Percentiles rank a stretch among this genome's conserved stretches.
phyloP scores from a whole-genome alignment of 1,140 invertebrate species.

The Pogonomyrmex barbatus region DNA sequence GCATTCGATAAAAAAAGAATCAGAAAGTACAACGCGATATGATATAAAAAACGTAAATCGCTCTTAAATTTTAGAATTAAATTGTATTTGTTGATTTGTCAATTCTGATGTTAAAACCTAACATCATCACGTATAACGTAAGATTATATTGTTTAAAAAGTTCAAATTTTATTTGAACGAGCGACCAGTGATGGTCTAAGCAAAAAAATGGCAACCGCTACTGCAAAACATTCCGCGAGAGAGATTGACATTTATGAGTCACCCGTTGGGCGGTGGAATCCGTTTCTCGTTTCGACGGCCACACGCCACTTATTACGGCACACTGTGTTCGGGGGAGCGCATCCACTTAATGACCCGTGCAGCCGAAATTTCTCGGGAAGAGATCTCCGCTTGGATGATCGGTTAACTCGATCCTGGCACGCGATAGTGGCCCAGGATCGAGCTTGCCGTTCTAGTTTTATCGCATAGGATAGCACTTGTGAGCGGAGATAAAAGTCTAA shows the following conservation, averaged over 20 bases:
- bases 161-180: background rate
- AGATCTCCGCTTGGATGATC: slow-evolving; percentile 1
- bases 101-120: background rate
- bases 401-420: slow-evolving; percentile 51
- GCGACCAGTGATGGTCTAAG: background rate
- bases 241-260: slow-evolving; percentile 7
- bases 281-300: slow-evolving; percentile 53
- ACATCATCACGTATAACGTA: background rate
- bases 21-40: background rate
- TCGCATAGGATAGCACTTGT: slow-evolving; percentile 39
- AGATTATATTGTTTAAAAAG: background rate
- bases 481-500: slow-evolving; percentile 34
- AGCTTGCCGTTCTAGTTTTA: slow-evolving; percentile 45
- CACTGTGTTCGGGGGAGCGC: slow-evolving; percentile 41
- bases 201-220: slow-evolving; percentile 16
- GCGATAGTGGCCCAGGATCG: slow-evolving; percentile 45
- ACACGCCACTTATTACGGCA: slow-evolving; percentile 55
- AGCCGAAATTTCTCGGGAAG: slow-evolving; percentile 53
- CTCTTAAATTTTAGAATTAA: background rate
- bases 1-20: background rate
- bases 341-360: slow-evolving; percentile 60
- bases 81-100: background rate
- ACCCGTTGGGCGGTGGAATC: slow-evolving; percentile 59
- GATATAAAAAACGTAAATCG: too few relatives aligned
- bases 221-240: background rate